Conservation (phyloP, 2,113 vertebrate species). For the Ameiurus melas region DNA sequence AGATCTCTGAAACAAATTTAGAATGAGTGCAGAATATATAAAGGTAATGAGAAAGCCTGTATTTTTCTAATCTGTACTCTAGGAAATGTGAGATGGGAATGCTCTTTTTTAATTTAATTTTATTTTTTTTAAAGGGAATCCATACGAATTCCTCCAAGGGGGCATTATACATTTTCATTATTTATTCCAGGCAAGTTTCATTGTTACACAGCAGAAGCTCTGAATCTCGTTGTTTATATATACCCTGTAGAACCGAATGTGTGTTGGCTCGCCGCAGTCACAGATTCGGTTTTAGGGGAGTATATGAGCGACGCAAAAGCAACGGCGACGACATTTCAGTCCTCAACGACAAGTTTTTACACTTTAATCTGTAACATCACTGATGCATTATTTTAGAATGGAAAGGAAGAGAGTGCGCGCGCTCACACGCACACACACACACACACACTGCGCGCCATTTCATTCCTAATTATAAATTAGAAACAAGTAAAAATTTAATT, state of each 20-base stretch:
- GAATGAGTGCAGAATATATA: not conserved
- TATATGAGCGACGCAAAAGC: conserved; percentile 99
- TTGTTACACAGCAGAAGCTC: not conserved
- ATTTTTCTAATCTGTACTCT: not conserved
- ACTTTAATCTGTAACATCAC: not conserved
- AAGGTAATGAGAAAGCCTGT: not conserved
- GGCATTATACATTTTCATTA: not conserved
- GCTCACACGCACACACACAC: not conserved
- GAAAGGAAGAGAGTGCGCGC: not conserved
- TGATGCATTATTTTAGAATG: not conserved
- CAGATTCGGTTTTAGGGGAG: conserved; percentile 99
- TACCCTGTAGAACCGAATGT: conserved; percentile 93
- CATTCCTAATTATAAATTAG: not conserved
- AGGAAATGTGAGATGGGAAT: not conserved
- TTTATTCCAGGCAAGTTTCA: not conserved
- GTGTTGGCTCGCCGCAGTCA: conserved; percentile 87
- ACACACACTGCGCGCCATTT: not conserved
- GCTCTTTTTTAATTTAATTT: not conserved
- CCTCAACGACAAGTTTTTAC: not conserved
- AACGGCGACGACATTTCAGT: conserved; percentile 65
- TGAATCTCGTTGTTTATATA: conserved; percentile 73
- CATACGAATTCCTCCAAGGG: not conserved
- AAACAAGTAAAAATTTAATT: not conserved
- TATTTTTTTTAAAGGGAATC: not conserved
- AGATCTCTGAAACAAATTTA: not conserved